phyloP scores from a whole-genome alignment of 2,888 invertebrate species.

The Caenorhabditis sp. region DNA sequence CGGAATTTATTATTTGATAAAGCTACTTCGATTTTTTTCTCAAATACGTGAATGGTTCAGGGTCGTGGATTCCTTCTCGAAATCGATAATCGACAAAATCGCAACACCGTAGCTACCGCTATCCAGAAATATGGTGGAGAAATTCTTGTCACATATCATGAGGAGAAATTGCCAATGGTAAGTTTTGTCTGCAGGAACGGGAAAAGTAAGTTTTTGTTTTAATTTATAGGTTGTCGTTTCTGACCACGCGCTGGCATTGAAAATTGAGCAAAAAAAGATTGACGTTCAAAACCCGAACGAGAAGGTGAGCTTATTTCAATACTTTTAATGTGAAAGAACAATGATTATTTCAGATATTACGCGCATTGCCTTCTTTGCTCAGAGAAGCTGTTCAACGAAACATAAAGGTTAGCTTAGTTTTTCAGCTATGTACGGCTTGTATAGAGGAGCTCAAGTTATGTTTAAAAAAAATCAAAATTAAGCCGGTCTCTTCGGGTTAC shows the following conservation, averaged over 20 bases:
- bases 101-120: slow-evolving; percentile 4
- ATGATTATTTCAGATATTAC: slow-evolving; percentile 14
- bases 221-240: slow-evolving; percentile 17
- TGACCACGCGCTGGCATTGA: slow-evolving; percentile 15
- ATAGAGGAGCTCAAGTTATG: no score
- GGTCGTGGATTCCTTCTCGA: slow-evolving; percentile 22
- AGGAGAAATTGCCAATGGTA: slow-evolving; percentile 6
- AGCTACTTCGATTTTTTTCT: no score
- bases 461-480: no score
- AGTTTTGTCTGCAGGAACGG: neutral
- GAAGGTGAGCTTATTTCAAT: no score
- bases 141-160: slow-evolving; percentile 20
- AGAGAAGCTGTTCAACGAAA: slow-evolving; percentile 19
- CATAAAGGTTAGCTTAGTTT: slow-evolving; percentile 8
- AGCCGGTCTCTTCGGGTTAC: no score
- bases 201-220: no score
- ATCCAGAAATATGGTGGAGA: slow-evolving; percentile 8
- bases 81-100: slow-evolving; percentile 16
- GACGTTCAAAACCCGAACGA: neutral
- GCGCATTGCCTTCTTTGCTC: slow-evolving; percentile 21
- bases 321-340: no score
- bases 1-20: no score
- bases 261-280: slow-evolving; percentile 4
- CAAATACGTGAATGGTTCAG: no score
- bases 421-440: neutral